phyloP scores from a whole-genome alignment of 2,797 vertebrate genomes.

The Carapus acus region DNA sequence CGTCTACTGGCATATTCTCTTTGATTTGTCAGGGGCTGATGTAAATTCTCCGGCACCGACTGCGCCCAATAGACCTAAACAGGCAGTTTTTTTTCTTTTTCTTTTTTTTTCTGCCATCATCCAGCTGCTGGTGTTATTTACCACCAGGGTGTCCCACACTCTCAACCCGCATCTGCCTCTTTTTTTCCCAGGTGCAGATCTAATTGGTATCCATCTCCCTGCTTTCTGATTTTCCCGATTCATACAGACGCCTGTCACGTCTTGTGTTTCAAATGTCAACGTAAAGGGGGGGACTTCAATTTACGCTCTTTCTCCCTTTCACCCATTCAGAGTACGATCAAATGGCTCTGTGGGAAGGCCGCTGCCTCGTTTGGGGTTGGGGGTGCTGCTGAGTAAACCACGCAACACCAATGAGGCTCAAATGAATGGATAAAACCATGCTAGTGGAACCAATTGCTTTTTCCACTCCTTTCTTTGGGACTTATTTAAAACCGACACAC shows the following conservation, averaged over 20 bases:
- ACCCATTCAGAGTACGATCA: slow-evolving; percentile 61
- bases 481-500: slow-evolving; percentile 40
- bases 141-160: slow-evolving; percentile 33
- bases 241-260: slow-evolving; percentile 50
- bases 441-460: slow-evolving; percentile 46
- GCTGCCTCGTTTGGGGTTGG: no score
- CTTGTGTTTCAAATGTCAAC: slow-evolving; percentile 63
- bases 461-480: slow-evolving; percentile 38
- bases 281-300: slow-evolving; percentile 58
- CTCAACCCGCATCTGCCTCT: slow-evolving; percentile 41
- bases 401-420: slow-evolving; percentile 60
- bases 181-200: slow-evolving; percentile 31
- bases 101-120: no score
- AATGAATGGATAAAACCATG: slow-evolving; percentile 65
- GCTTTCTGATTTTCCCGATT: slow-evolving; percentile 48
- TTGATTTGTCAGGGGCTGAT: slow-evolving; percentile 63
- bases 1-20: slow-evolving; percentile 59
- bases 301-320: slow-evolving; percentile 52
- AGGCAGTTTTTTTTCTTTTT: slow-evolving; percentile 57
- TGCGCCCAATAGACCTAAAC: slow-evolving; percentile 44
- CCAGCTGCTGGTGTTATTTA: slow-evolving; percentile 50
- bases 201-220: slow-evolving; percentile 51
- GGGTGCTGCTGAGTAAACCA: slow-evolving; percentile 47
- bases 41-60: slow-evolving; percentile 57
- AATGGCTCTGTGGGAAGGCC: slow-evolving; percentile 59